Base-by-base conservation (phyloP, 2,797 vertebrate genomes). In the Schizothorax lantsangensis region DNA sequence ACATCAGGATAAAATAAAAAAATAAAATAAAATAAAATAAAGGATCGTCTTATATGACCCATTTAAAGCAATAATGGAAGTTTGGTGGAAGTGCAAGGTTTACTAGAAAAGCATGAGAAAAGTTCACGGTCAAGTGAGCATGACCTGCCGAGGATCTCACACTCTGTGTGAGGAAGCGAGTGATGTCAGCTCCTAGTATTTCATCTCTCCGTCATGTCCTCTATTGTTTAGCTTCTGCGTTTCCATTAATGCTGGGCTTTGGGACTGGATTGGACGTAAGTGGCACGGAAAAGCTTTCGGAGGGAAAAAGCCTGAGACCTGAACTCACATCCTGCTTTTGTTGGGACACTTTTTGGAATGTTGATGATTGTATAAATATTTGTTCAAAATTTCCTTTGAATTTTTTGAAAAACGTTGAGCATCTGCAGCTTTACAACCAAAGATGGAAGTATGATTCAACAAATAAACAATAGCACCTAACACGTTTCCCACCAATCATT, bases 241-340 rank as follows among this genome's bases (percentile, higher is more conserved):
- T 93, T 93, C 92, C 93, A 91, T 88, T 90, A 83, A 71, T 79
- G 75, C 62, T 89, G 66, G 89, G 86, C 59, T 89, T 75, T 79
- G 79, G 75, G 57, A 89, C 30, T 87, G 89, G 40, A 86, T 66
- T 81, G 89, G 83, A 91, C 79, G 23, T 81, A 88, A 88, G 85
- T 57, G 68, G 81, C 80, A 89, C 72, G 87, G 93, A 90, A 92
- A 88, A 81, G 88, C 89, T 86, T 89, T 87, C 77, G 15, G 82
- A 49, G 78, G 79, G 74, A 75, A 87, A 78, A 89, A 89, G 78
- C 89, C 91, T 66, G 83, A 62, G 49, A 91, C 91, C 91, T 92
- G 88, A 93, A 89, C 89, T 92, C 93, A 94, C 89, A 91, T 96
- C 95, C 95, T 94, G 92, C 93, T 94, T 95, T 95, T 95, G 95